phyloP scores from a whole-genome alignment of 2,113 vertebrate genomes.

The Reinhardtius hippoglossoides region DNA sequence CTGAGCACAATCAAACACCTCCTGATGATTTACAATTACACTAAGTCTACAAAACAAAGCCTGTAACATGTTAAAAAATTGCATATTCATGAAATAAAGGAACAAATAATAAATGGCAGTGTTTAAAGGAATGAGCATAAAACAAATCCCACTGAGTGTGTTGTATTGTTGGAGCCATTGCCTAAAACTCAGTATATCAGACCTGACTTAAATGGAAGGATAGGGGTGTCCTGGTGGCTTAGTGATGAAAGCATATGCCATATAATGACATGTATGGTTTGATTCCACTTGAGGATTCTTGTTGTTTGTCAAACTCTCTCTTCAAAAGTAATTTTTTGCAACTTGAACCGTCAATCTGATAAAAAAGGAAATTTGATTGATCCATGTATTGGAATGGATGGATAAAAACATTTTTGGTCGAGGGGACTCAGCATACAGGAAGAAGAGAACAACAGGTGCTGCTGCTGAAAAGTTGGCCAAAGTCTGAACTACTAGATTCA shows the following conservation, averaged over 20 bases:
- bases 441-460: too few species aligned
- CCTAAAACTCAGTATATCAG: background rate
- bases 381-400: background rate
- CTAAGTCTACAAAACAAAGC: conserved; percentile 63
- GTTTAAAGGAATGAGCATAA: background rate
- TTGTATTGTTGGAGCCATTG: background rate
- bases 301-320: background rate
- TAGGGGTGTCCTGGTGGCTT: background rate
- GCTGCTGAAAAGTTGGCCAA: too few species aligned
- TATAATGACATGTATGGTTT: background rate
- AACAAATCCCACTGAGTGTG: background rate
- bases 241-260: background rate
- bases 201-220: background rate
- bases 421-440: too few species aligned
- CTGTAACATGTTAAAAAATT: conserved; percentile 16
- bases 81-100: background rate
- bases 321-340: background rate
- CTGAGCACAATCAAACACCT: conserved; percentile 62
- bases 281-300: background rate
- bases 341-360: background rate
- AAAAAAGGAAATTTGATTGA: background rate
- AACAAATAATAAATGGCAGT: background rate
- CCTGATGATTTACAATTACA: conserved; percentile 66
- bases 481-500: too few species aligned
- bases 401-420: background rate